A percentile compares a stretch with the other conserved stretches of the same genome.
These are phyloP conservation scores for Hemiprocne comata DNA, from an alignment of 2,113 vertebrate genomes.

Conservation along the genomic window DNA sequence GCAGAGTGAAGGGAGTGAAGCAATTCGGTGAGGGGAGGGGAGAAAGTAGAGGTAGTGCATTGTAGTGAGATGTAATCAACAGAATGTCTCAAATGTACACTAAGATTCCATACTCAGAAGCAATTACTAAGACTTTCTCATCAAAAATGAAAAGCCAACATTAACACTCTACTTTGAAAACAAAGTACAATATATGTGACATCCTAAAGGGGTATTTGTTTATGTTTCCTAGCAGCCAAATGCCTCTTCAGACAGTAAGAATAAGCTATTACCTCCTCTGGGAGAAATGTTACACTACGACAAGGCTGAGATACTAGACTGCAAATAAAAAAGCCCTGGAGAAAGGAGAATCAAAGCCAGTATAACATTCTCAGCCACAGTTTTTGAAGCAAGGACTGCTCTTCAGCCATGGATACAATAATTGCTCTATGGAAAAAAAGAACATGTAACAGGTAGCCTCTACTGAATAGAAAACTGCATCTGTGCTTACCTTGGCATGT, in stretches of 20 bases:
- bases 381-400: neutral
- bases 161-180: neutral
- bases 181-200: neutral
- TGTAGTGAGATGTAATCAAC: neutral
- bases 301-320: neutral
- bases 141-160: neutral
- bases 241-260: neutral
- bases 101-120: neutral
- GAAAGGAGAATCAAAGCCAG: neutral
- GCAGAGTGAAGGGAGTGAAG: neutral
- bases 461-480: neutral
- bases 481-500: neutral
- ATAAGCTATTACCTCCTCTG: neutral
- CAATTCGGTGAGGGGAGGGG: neutral
- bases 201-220: neutral
- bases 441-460: neutral
- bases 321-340: neutral
- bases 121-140: slow-evolving; percentile 1
- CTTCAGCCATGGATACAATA: neutral
- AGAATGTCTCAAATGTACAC: neutral
- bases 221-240: neutral
- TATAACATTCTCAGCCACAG: neutral
- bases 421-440: neutral
- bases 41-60: neutral
- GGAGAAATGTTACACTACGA: neutral